A percentile compares a stretch with the other conserved stretches of the same genome.
Evolutionary conservation across 1,140 invertebrate genomes (phyloP).

Genomic region (Meloidogyne chitwoodi): DNA sequence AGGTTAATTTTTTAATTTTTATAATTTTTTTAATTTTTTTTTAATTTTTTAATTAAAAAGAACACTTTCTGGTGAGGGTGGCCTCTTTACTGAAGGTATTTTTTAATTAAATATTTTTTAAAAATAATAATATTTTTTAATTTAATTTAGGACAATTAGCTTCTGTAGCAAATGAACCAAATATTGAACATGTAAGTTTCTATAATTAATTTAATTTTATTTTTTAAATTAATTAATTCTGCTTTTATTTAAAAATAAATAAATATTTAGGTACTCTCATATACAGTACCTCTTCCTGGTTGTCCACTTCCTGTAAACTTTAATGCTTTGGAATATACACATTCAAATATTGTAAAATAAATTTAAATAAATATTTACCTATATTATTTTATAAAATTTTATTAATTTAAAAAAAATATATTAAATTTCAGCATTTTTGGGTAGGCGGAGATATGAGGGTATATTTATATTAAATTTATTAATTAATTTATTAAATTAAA

Average conservation of each 20-base stretch:
- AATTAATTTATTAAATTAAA: background rate
- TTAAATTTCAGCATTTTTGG: constrained; percentile 49
- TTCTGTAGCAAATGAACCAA: constrained; percentile 50
- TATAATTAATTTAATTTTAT: background rate
- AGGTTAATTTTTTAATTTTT: constrained; percentile 25
- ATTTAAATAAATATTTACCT: background rate
- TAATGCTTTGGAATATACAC: constrained; percentile 53
- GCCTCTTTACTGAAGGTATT: constrained; percentile 34
- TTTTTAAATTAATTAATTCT: no score
- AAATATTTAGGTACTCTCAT: constrained; percentile 43
- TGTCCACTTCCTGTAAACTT: constrained; percentile 57
- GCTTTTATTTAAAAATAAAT: no score
- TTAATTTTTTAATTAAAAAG: constrained; percentile 14
- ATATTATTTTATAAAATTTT: background rate
- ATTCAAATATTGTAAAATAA: constrained; percentile 50
- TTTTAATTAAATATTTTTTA: background rate
- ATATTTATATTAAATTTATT: background rate
- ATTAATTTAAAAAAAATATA: background rate
- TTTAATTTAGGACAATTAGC: constrained; percentile 36
- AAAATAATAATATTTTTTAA: background rate
- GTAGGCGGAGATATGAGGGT: constrained; percentile 55
- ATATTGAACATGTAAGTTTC: constrained; percentile 48
- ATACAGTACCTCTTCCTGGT: constrained; percentile 50
- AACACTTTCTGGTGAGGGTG: constrained; percentile 16
- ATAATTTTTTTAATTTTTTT: constrained; percentile 17